These are phyloP conservation scores for Drosophila gaucha DNA, from an alignment of 2,888 invertebrate species.

Conservation along the genomic window DNA sequence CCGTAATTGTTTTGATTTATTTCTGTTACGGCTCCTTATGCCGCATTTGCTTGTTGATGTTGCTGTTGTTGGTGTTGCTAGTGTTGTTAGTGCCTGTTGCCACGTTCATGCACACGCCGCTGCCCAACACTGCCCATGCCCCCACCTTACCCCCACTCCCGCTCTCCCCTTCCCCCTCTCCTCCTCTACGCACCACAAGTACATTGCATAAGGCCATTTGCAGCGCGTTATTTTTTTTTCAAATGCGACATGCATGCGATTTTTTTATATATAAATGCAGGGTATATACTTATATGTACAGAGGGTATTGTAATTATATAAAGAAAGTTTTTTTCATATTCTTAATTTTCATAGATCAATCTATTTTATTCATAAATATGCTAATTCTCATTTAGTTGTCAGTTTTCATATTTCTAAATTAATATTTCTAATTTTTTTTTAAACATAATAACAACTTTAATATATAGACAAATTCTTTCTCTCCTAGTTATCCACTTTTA, in stretches of 20 bases:
- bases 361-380: no score
- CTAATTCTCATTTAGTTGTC: no score
- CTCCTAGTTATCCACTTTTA: no score
- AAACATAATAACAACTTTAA: no score
- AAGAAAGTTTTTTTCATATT: no score
- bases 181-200: not conserved
- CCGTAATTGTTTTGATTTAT: constrained; percentile 76
- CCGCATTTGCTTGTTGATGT: constrained; percentile 22
- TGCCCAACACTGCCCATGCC: constrained; percentile 23
- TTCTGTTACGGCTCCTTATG: constrained; percentile 54
- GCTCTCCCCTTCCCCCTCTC: not conserved
- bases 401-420: no score
- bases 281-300: no score
- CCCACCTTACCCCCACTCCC: not conserved
- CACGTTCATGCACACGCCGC: constrained; percentile 35
- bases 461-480: no score
- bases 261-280: constrained; percentile 25
- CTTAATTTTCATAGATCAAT: no score
- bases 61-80: constrained; percentile 2
- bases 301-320: not conserved
- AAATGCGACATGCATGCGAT: constrained; percentile 80
- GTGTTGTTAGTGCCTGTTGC: constrained; percentile 17
- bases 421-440: no score
- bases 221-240: constrained; percentile 48
- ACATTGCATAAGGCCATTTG: constrained; percentile 67